These are phyloP conservation scores for Cheirogaleus major DNA, from an alignment of 2,797 vertebrate species.

Conservation along the genomic window DNA sequence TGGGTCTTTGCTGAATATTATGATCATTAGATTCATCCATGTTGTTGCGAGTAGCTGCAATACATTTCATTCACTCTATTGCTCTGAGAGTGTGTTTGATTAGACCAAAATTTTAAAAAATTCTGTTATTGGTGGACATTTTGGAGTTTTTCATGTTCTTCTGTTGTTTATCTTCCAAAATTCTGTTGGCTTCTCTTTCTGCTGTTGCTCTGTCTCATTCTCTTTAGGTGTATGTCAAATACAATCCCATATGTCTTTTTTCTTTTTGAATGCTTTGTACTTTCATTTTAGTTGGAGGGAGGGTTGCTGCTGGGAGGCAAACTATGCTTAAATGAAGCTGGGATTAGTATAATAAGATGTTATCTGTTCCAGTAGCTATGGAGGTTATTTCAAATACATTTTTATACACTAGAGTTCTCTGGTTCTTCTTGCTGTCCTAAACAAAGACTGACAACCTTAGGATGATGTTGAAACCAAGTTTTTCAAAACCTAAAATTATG, in stretches of 20 bases:
- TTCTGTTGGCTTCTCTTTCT: background rate
- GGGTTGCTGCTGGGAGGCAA: background rate
- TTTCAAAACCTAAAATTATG: background rate
- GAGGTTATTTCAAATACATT: background rate
- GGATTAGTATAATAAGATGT: background rate
- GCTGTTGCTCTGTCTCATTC: background rate
- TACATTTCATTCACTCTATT: background rate
- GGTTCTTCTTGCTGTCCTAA: background rate
- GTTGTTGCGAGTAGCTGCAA: background rate
- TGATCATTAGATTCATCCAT: background rate
- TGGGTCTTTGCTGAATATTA: background rate
- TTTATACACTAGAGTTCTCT: background rate
- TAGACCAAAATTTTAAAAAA: background rate
- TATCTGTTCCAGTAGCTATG: background rate
- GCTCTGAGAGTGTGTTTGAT: background rate
- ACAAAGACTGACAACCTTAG: background rate
- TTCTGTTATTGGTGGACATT: background rate
- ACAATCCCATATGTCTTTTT: background rate
- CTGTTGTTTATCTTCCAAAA: background rate
- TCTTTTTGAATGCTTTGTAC: background rate
- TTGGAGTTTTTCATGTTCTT: background rate
- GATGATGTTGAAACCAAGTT: background rate
- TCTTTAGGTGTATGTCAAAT: background rate
- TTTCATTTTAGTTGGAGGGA: background rate
- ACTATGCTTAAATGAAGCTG: background rate